Percentiles rank a stretch among this genome's conserved stretches.
These are phyloP conservation scores for Desoria tigrina DNA, from an alignment of 2,888 invertebrate genomes.

Conservation along the genomic window DNA sequence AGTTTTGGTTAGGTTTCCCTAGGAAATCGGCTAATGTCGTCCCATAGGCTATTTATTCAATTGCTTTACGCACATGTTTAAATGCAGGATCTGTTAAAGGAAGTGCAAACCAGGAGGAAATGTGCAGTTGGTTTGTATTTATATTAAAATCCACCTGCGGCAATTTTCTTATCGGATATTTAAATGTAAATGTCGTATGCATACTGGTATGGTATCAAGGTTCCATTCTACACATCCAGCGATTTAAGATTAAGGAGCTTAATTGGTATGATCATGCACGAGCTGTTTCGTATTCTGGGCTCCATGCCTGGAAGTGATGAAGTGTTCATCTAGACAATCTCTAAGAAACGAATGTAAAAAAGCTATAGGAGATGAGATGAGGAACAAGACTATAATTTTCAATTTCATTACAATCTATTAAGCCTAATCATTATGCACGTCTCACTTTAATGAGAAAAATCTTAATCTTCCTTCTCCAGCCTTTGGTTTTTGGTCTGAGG, in stretches of 20 bases:
- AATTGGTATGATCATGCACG: conserved; percentile 9
- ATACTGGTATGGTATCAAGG: background rate
- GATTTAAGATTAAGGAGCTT: background rate
- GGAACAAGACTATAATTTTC: conserved; percentile 9
- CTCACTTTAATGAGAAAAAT: conserved; percentile 12
- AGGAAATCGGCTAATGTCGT: no score
- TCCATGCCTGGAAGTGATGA: background rate
- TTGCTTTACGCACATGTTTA: no score
- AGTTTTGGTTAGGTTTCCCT: no score
- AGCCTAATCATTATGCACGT: background rate
- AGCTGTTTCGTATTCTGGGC: background rate
- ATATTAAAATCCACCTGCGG: no score
- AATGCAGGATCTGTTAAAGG: no score
- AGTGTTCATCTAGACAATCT: background rate
- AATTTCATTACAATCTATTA: conserved; percentile 14
- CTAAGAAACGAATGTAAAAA: background rate
- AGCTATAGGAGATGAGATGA: background rate
- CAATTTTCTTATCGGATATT: no score
- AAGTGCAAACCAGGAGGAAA: no score
- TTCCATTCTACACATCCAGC: no score
- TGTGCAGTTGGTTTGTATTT: no score
- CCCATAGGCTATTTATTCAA: no score
- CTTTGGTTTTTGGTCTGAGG: background rate
- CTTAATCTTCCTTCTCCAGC: conserved; percentile 5
- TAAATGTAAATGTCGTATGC: no score